Percentiles rank a stretch among this genome's conserved stretches.
Conservation (phyloP, 2,797 vertebrate genomes). For the Labroides dimidiatus region DNA sequence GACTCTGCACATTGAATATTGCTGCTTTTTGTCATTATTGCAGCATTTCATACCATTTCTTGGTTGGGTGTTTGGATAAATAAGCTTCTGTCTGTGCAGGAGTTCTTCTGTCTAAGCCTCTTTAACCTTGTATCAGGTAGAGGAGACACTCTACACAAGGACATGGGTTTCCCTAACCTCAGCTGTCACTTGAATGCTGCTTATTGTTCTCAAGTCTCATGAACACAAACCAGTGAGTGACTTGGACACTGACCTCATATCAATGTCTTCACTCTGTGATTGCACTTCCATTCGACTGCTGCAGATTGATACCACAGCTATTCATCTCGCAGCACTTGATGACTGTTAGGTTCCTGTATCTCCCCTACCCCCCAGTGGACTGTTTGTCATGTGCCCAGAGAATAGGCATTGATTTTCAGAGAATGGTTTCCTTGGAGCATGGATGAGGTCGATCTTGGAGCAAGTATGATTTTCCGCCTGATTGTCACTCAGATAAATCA, state of each 20-base stretch:
- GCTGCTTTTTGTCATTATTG: constrained; percentile 39
- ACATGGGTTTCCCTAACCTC: constrained; percentile 33
- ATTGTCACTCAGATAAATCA: neutral
- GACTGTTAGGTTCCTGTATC: constrained; percentile 40
- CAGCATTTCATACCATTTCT: constrained; percentile 42
- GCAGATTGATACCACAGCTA: constrained; percentile 38
- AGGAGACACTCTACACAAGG: neutral
- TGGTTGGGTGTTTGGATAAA: constrained; percentile 22
- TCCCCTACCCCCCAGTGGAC: constrained; percentile 19
- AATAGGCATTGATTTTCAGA: constrained; percentile 53
- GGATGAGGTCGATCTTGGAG: constrained; percentile 15
- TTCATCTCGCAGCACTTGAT: constrained; percentile 41
- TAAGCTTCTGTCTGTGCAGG: constrained; percentile 14
- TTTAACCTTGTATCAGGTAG: constrained; percentile 38
- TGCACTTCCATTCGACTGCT: constrained; percentile 27
- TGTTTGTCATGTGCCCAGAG: constrained; percentile 52
- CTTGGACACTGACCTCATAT: constrained; percentile 24
- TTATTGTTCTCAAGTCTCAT: constrained; percentile 30
- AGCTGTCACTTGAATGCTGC: neutral
- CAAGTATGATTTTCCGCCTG: constrained; percentile 23
- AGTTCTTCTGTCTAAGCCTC: constrained; percentile 19
- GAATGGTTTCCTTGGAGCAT: constrained; percentile 21
- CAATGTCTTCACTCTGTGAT: constrained; percentile 43
- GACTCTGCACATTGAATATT: constrained; percentile 45
- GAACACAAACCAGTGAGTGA: constrained; percentile 26